These are phyloP conservation scores for Teleiodes luculella DNA, from an alignment of 2,888 invertebrate species.

Conservation along the genomic window DNA sequence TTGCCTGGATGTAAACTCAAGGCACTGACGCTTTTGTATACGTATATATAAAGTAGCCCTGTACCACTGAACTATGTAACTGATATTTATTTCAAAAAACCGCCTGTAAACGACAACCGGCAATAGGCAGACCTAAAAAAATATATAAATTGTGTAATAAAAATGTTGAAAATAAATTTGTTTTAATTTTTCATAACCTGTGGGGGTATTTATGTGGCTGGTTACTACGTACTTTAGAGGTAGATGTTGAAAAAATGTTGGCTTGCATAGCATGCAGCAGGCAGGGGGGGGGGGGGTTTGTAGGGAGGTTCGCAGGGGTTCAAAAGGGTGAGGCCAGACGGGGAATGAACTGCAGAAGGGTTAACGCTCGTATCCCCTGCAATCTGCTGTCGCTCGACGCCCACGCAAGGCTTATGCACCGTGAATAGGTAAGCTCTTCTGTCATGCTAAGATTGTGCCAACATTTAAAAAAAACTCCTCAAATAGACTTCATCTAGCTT, in stretches of 20 bases:
- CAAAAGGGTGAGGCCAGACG: constrained; percentile 79
- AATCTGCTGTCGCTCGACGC: constrained; percentile 65
- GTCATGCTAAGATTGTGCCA: not conserved
- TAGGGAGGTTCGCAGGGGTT: constrained; percentile 45
- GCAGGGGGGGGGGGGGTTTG: constrained; percentile 48
- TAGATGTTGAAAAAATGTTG: constrained; percentile 45
- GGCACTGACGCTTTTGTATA: no score
- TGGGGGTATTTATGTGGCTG: not conserved
- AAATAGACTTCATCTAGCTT: no score
- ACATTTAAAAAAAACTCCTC: no score
- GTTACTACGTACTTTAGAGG: constrained; percentile 19
- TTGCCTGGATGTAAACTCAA: no score
- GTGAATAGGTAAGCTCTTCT: no score
- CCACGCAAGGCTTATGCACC: constrained; percentile 44
- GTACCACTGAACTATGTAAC: no score
- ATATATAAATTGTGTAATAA: no score
- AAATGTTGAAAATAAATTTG: no score
- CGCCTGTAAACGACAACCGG: no score
- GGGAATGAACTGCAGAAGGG: constrained; percentile 81
- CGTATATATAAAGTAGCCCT: no score
- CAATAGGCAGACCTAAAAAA: no score
- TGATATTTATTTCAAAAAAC: no score
- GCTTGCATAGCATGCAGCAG: constrained; percentile 64
- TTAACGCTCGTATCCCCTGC: constrained; percentile 78
- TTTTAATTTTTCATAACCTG: not conserved